A percentile compares a stretch with the other conserved stretches of the same genome.
phyloP scores from a whole-genome alignment of 2,888 invertebrate species.

The Acanthosepion pharaonis region DNA sequence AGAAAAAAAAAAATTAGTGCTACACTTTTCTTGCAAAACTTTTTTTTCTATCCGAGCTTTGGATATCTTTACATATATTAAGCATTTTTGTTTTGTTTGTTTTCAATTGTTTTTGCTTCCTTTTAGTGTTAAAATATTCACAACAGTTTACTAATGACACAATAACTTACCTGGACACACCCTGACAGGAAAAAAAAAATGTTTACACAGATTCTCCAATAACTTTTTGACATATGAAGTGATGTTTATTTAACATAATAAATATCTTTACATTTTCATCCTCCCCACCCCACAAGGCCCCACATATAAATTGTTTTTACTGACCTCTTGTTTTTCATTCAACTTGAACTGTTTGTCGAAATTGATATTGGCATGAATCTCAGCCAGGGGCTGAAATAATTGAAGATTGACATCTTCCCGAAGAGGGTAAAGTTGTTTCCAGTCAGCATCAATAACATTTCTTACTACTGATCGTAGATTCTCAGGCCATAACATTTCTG shows the following conservation, averaged over 20 bases:
- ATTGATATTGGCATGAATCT: constrained; percentile 64
- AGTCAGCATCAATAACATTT: constrained; percentile 54
- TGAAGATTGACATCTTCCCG: constrained; percentile 70
- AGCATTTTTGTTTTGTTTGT: too few relatives aligned
- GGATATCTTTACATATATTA: too few relatives aligned
- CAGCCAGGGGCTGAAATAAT: constrained; percentile 68
- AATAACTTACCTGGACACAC: not conserved
- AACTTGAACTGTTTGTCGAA: constrained; percentile 65
- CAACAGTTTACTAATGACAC: not conserved
- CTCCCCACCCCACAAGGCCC: not conserved
- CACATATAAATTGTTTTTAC: constrained; percentile 34
- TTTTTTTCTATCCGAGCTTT: too few relatives aligned
- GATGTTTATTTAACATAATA: not conserved
- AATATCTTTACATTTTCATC: not conserved
- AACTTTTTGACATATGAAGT: not conserved
- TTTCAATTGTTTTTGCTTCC: too few relatives aligned
- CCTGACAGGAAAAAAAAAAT: not conserved
- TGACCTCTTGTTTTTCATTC: constrained; percentile 69
- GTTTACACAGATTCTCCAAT: not conserved
- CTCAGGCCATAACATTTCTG: constrained; percentile 64
- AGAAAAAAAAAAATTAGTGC: too few relatives aligned
- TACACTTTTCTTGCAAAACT: too few relatives aligned
- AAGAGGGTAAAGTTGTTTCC: constrained; percentile 68
- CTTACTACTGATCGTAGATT: constrained; percentile 58
- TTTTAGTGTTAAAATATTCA: not conserved